These are phyloP conservation scores for Pelodytes ibericus DNA, from an alignment of 2,797 vertebrate species.

Conservation along the genomic window DNA sequence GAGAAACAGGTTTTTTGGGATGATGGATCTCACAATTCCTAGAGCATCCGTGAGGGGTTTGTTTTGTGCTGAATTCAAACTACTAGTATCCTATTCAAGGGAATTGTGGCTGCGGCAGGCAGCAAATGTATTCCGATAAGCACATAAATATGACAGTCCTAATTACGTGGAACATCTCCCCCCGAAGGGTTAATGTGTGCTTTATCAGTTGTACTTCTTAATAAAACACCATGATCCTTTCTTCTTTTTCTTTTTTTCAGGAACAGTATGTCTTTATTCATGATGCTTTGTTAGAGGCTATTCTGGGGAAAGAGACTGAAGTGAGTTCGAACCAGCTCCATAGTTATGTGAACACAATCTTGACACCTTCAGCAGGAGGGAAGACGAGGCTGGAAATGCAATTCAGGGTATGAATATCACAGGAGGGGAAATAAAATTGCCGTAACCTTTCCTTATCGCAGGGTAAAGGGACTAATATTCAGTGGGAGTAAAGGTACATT, in stretches of 20 bases:
- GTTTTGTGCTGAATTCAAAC: not conserved
- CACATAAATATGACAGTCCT: not conserved
- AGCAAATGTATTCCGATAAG: constrained; percentile 5
- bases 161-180: not conserved
- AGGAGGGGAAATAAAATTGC: not conserved
- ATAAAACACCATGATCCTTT: not conserved
- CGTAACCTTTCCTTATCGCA: not conserved
- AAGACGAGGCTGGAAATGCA: constrained; percentile 94
- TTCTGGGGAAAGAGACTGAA: constrained; percentile 93
- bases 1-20: constrained; percentile 12
- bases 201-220: not conserved
- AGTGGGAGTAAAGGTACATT: constrained; percentile 7
- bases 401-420: constrained; percentile 82
- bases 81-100: not conserved
- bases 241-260: constrained; percentile 67
- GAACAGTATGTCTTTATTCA: constrained; percentile 99
- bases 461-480: not conserved
- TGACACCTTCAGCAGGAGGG: constrained; percentile 85
- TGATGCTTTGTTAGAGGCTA: constrained; percentile 94
- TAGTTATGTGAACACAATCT: constrained; percentile 92
- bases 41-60: not conserved
- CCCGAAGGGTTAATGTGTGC: not conserved
- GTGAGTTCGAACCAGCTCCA: constrained; percentile 91
- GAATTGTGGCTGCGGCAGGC: too few relatives aligned
- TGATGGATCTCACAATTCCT: constrained; percentile 22